phyloP scores from a whole-genome alignment of 2,797 vertebrate genomes.

The Scarus forsteni region DNA sequence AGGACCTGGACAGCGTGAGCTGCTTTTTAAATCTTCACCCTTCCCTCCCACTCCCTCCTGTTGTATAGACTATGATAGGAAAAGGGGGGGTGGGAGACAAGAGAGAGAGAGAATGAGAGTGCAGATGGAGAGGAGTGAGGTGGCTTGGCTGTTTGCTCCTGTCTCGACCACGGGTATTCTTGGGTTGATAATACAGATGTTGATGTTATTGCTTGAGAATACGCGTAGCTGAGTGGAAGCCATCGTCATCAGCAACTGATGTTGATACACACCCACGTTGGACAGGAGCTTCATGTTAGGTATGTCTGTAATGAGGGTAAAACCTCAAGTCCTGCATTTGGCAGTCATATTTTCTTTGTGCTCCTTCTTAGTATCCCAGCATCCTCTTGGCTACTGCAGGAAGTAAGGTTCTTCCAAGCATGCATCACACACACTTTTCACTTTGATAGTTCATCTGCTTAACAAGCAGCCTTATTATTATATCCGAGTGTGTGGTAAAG shows the following conservation, averaged over 20 bases:
- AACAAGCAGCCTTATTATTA: slow-evolving; percentile 85
- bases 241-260: slow-evolving; percentile 42
- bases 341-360: slow-evolving; percentile 9
- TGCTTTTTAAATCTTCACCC: slow-evolving; percentile 63
- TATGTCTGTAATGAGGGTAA: slow-evolving; percentile 11
- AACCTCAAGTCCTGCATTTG: slow-evolving; percentile 37
- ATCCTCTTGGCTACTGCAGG: slow-evolving; percentile 62
- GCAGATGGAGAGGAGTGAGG: slow-evolving; percentile 71
- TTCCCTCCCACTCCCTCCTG: slow-evolving; percentile 75
- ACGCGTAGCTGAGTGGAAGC: slow-evolving; percentile 86
- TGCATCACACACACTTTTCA: slow-evolving; percentile 80
- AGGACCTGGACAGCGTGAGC: slow-evolving; percentile 62
- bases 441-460: slow-evolving; percentile 79
- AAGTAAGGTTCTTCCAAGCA: slow-evolving; percentile 75
- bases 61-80: slow-evolving; percentile 50
- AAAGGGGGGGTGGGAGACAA: slow-evolving; percentile 32
- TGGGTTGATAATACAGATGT: slow-evolving; percentile 87
- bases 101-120: slow-evolving; percentile 22
- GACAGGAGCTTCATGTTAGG: slow-evolving; percentile 16
- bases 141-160: slow-evolving; percentile 77
- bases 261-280: neutral
- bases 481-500: slow-evolving; percentile 71
- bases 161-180: slow-evolving; percentile 87
- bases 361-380: slow-evolving; percentile 26
- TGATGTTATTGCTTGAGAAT: slow-evolving; percentile 89